A percentile compares a stretch with the other conserved stretches of the same genome.
Conservation (phyloP, 2,113 vertebrate species). For the Sterna hirundo region DNA sequence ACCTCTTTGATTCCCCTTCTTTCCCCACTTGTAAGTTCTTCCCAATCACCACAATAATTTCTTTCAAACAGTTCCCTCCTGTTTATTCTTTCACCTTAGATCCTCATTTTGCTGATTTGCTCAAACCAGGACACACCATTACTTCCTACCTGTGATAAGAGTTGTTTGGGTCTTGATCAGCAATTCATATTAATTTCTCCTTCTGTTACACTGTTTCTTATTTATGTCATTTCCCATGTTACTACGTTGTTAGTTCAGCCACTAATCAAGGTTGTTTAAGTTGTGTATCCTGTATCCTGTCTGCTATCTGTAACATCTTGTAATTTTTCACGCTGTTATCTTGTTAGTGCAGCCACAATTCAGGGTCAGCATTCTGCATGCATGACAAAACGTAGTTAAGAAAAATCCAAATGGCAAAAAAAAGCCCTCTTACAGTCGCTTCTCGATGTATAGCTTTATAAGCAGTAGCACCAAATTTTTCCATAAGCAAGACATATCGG, state of each 20-base stretch:
- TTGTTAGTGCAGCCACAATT: not conserved
- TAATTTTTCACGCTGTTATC: not conserved
- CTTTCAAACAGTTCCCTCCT: not conserved
- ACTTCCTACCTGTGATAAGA: not conserved
- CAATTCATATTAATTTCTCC: not conserved
- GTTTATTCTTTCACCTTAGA: not conserved
- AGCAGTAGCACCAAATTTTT: not conserved
- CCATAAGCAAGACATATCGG: not conserved
- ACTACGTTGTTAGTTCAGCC: not conserved
- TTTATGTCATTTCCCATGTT: not conserved
- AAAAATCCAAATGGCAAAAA: not conserved
- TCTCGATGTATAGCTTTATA: not conserved
- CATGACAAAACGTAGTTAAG: not conserved
- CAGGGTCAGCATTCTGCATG: rapidly evolving
- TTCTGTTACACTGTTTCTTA: not conserved
- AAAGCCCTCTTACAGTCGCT: rapidly evolving
- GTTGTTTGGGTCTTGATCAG: not conserved
- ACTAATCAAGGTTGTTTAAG: not conserved
- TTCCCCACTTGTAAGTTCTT: not conserved
- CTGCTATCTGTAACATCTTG: not conserved
- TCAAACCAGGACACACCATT: no score
- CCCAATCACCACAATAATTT: not conserved
- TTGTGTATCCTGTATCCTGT: rapidly evolving
- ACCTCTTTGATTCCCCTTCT: not conserved
- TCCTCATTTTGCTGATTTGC: not conserved